Evolutionary conservation across 2,113 vertebrate species (phyloP), one percentile per base, ranked within the genome.

Genomic region (Pedionomus torquatus): DNA sequence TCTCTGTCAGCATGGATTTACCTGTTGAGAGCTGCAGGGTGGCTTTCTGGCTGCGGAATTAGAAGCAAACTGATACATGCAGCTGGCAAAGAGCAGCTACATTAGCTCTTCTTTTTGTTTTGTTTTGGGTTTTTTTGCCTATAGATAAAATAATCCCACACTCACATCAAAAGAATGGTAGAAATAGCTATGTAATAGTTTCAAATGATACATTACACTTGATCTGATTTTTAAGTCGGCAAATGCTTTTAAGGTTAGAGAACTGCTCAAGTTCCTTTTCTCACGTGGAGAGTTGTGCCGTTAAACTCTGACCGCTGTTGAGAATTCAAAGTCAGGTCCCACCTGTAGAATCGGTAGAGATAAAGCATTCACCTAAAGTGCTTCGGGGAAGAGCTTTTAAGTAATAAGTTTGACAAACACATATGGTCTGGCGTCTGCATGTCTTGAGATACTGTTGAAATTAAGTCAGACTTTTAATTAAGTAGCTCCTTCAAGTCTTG

Each of bases 401-500:
- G 77, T 79, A 37, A 17, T 37, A 13, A 16, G 60, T 68, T 55
- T 76, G 77, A 87, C 91, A 72, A 96, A 93, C 37, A 16, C 44
- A 10, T 23, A 18, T 0, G 13, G 60, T 89, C 86, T 91, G 93
- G 74, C 74, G 79, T 85, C 87, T 93, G 83, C 41, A 5, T 55
- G 49, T 75, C 81, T 93, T 81, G 77, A 95, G 93, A 93, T 79
- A 66, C 66, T 9, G 2, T 44, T 84, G 89, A 89, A 89, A 94
- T 89, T 51, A 75, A 92, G 83, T 95, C 90, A 94, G 74, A 65
- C 65, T 95, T 95, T 85, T 87, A 91, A 95, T 75, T 70, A 93
- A 94, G 77, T 52, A 35, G 44, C 77, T 92, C 61, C 63, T 82
- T 71, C 52, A 61, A 28, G 57, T 48, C 87, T 92, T 82, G 87